Base-by-base conservation (phyloP, 2,888 invertebrate genomes). In the Pristionchus arcanus region DNA sequence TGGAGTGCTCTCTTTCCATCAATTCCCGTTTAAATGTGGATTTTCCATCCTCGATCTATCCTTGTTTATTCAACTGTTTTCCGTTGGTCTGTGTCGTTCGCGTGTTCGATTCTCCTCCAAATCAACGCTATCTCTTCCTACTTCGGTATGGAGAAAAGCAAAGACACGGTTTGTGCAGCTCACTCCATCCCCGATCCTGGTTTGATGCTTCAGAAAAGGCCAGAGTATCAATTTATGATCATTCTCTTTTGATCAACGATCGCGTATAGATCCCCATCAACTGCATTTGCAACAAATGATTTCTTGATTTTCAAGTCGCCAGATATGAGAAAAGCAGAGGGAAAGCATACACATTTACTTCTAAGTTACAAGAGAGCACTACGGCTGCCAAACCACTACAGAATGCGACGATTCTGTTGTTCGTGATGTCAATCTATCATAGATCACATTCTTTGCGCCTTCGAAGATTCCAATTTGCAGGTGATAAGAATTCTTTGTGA, bases 51-150 rank as follows among this genome's bases (percentile, higher is more conserved):
- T 13, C 16, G 16, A 2, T 71, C 25, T n/a, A 31, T 71, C 28
- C 49, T 7, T 55, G 83, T 53, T 83, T 83, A 28, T 83, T 83
- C 83, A 83, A 15, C 83, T 83, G 83, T 55, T 83, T 83, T 83
- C 83, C 15, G 21, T 55, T 19, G 28, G 53, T 83, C 83, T 55
- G 37, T 81, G 9, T 83, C 53, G n/a, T 83, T 55, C 37, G 15
- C 37, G 28, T 28, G 15, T 55, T 25, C 37, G 15, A 9, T 19
- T 31, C 31, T 55, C 83, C 13, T 55, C 31, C 28, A 2, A 19
- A 25, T 28, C 21, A 34, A 55, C 16, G 15, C 7, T 55, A n/a
- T 55, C 15, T 83, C 83, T 55, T 3, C 3, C 9, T 83, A 5
- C 2, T 49, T 83, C 83, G 53, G n/a, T 9, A 11, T 2, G n/a